These are phyloP conservation scores for Thyatira batis DNA, from an alignment of 2,888 invertebrate species.

Conservation along the genomic window DNA sequence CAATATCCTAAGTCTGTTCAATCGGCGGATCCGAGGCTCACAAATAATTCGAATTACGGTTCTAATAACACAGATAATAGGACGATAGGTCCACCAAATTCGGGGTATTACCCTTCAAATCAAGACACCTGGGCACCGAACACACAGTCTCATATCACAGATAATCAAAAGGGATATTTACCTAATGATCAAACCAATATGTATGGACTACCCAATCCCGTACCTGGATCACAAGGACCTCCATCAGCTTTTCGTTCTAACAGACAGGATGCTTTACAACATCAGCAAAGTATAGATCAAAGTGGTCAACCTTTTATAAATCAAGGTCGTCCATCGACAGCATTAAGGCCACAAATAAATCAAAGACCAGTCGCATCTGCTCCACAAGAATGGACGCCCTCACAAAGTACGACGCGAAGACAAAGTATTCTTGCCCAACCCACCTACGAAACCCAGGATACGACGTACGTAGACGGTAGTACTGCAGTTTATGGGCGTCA, in stretches of 20 bases:
- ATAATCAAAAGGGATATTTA: constrained; percentile 57
- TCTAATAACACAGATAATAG: constrained; percentile 54
- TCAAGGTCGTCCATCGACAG: constrained; percentile 62
- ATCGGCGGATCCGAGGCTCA: constrained; percentile 60
- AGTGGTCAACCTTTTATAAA: constrained; percentile 61
- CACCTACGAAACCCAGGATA: constrained; percentile 54
- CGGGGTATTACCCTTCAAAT: constrained; percentile 57
- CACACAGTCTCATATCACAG: constrained; percentile 51
- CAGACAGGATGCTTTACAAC: constrained; percentile 56
- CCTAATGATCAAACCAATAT: constrained; percentile 55
- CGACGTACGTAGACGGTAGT: constrained; percentile 53
- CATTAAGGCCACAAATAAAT: constrained; percentile 55
- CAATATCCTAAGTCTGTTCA: constrained; percentile 65
- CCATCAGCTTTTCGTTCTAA: constrained; percentile 50
- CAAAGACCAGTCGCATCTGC: constrained; percentile 43
- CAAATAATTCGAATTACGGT: constrained; percentile 59
- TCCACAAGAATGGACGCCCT: constrained; percentile 62
- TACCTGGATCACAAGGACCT: constrained; percentile 41
- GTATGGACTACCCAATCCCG: constrained; percentile 42
- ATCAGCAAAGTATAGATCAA: constrained; percentile 64
- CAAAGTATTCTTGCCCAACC: constrained; percentile 72
- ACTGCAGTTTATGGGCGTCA: constrained; percentile 55
- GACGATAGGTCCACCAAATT: constrained; percentile 55
- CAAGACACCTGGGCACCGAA: constrained; percentile 64
- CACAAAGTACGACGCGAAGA: constrained; percentile 57